These are phyloP conservation scores for Aspidiotus rigidus DNA, from an alignment of 2,888 invertebrate species.

Conservation along the genomic window DNA sequence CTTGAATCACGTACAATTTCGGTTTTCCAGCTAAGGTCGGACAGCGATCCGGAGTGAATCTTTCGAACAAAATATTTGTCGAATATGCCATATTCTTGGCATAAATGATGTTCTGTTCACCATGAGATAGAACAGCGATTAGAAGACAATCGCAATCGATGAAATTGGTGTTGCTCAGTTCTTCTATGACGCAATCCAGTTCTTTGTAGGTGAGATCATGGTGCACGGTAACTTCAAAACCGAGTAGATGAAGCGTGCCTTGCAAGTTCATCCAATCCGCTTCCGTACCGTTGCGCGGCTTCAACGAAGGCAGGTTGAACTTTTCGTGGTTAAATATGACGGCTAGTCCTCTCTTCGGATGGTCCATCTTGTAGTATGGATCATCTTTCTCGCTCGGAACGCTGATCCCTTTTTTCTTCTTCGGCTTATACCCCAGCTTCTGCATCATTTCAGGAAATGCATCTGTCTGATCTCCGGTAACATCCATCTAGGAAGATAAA, in stretches of 20 bases:
- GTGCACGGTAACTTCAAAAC: conserved; percentile 56
- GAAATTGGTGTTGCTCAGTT: conserved; percentile 54
- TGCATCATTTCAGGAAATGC: neutral
- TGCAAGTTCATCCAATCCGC: conserved; percentile 50
- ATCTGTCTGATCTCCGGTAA: neutral
- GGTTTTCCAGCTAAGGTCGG: conserved; percentile 79
- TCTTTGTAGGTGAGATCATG: conserved; percentile 62
- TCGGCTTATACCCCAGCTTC: neutral
- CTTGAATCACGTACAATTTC: conserved; percentile 59
- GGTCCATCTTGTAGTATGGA: conserved; percentile 69
- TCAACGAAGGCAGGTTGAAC: conserved; percentile 54
- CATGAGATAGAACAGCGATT: conserved; percentile 78
- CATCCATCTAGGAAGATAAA: neutral
- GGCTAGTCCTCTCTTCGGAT: conserved; percentile 69
- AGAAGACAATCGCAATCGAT: conserved; percentile 72
- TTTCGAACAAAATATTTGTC: conserved; percentile 61
- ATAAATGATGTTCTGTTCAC: conserved; percentile 78
- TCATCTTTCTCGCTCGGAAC: conserved; percentile 35
- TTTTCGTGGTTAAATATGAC: conserved; percentile 83
- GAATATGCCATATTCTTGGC: conserved; percentile 77
- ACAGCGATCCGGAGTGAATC: conserved; percentile 72
- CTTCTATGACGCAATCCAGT: conserved; percentile 55
- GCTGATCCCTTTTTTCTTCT: neutral
- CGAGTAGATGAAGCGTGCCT: conserved; percentile 32
- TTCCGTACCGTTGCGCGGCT: conserved; percentile 71